Evolutionary conservation across 2,113 vertebrate genomes (phyloP).

Genomic region (Cochlearius cochlearius): DNA sequence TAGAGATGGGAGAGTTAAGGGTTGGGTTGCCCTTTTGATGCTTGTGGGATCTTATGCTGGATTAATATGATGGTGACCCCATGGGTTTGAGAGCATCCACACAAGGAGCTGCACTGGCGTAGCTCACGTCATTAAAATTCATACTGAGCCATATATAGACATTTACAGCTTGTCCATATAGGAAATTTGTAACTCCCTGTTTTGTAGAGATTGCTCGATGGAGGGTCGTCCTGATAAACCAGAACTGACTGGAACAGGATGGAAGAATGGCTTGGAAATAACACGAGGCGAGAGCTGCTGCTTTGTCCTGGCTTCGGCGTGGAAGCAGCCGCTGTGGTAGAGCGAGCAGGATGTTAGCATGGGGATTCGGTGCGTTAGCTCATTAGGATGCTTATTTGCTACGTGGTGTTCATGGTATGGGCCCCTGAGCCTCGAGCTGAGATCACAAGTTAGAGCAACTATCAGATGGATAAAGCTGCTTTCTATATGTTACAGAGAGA

Average conservation of each 20-base stretch:
- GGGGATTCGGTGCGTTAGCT: neutral
- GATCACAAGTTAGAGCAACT: neutral
- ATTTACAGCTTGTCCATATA: neutral
- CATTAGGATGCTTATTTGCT: neutral
- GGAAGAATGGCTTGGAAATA: neutral
- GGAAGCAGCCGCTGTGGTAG: neutral
- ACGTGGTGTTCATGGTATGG: neutral
- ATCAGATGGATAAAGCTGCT: neutral
- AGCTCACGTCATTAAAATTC: neutral
- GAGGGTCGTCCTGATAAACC: neutral
- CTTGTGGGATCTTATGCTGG: neutral
- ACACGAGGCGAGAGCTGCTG: fast-evolving
- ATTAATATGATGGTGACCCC: neutral
- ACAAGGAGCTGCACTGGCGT: neutral
- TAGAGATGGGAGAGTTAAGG: neutral
- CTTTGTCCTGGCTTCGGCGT: neutral
- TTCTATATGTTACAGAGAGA: neutral
- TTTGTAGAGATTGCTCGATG: neutral
- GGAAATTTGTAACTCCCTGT: neutral
- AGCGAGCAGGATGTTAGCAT: fast-evolving
- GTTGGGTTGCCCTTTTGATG: neutral
- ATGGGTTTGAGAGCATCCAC: neutral
- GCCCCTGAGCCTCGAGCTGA: neutral
- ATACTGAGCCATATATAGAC: neutral
- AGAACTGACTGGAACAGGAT: neutral